Conservation (phyloP, 2,113 vertebrate species). For the Thermophis baileyi region DNA sequence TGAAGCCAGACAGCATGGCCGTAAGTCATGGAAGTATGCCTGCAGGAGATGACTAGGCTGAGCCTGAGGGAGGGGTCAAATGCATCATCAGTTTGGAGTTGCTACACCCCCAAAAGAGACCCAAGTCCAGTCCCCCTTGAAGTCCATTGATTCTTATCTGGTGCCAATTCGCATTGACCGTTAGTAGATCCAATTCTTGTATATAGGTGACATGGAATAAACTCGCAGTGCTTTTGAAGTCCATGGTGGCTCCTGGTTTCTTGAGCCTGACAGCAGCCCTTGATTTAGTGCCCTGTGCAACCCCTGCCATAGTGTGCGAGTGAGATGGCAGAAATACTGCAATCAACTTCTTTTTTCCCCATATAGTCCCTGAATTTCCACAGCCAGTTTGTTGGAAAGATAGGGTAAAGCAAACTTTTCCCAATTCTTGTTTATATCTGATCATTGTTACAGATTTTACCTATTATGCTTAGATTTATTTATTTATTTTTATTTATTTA, state of each 20-base stretch:
- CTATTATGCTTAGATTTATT: neutral
- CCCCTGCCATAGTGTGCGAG: neutral
- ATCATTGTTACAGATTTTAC: too few relatives aligned
- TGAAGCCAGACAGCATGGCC: too few relatives aligned
- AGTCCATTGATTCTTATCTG: too few relatives aligned
- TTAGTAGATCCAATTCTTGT: neutral
- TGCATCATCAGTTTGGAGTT: too few relatives aligned
- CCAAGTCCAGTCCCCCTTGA: too few relatives aligned
- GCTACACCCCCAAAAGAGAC: too few relatives aligned
- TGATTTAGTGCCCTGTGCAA: neutral
- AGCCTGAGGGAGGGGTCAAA: too few relatives aligned
- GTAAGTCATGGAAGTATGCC: too few relatives aligned
- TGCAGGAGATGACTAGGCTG: too few relatives aligned
- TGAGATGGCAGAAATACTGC: neutral
- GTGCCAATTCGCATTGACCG: neutral
- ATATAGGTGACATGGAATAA: neutral
- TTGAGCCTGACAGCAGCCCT: neutral
- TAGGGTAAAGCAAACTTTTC: neutral
- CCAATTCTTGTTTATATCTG: neutral
- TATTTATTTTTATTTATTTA: too few relatives aligned
- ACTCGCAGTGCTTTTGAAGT: neutral
- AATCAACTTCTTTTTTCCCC: neutral
- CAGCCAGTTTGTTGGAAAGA: neutral
- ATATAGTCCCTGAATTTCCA: neutral
- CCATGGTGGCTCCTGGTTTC: neutral